phyloP scores from a whole-genome alignment of 2,113 vertebrate species.

The Odocoileus virginianus region DNA sequence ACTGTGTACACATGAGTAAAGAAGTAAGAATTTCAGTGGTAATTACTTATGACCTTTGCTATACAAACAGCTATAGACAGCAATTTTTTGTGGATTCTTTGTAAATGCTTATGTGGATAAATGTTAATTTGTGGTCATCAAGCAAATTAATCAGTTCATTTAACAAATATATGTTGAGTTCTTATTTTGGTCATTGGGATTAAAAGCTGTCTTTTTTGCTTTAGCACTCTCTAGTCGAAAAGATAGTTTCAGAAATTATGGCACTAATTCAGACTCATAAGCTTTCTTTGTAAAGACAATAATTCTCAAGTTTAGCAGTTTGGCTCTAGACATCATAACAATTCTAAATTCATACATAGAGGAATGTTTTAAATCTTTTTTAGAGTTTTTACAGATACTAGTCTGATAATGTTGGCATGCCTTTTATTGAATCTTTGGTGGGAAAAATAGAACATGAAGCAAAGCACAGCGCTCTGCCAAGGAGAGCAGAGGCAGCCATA shows the following conservation, averaged over 20 bases:
- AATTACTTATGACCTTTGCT: not conserved
- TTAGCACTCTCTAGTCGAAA: not conserved
- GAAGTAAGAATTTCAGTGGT: not conserved
- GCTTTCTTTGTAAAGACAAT: slow-evolving; percentile 19
- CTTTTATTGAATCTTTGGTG: slow-evolving; percentile 32
- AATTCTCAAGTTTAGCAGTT: slow-evolving; percentile 31
- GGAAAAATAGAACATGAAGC: slow-evolving; percentile 27
- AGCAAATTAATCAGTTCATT: not conserved
- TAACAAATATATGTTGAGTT: not conserved
- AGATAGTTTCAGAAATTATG: slow-evolving; percentile 24
- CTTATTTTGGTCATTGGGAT: slow-evolving; percentile 7
- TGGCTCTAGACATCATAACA: not conserved
- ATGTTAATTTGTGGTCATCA: not conserved
- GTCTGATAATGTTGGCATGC: not conserved
- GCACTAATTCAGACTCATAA: not conserved
- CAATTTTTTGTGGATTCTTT: not conserved
- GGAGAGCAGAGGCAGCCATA: not conserved
- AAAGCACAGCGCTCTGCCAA: not conserved
- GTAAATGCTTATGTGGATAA: slow-evolving; percentile 9
- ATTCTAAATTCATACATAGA: slow-evolving; percentile 45
- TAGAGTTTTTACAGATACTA: slow-evolving; percentile 22
- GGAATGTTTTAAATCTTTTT: slow-evolving; percentile 32
- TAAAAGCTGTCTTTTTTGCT: not conserved
- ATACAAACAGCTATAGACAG: not conserved
- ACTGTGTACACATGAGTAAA: not conserved